Percentiles rank a stretch among this genome's conserved stretches.
Evolutionary conservation across 2,113 vertebrate species (phyloP).

Genomic region (Dicaeum eximium): DNA sequence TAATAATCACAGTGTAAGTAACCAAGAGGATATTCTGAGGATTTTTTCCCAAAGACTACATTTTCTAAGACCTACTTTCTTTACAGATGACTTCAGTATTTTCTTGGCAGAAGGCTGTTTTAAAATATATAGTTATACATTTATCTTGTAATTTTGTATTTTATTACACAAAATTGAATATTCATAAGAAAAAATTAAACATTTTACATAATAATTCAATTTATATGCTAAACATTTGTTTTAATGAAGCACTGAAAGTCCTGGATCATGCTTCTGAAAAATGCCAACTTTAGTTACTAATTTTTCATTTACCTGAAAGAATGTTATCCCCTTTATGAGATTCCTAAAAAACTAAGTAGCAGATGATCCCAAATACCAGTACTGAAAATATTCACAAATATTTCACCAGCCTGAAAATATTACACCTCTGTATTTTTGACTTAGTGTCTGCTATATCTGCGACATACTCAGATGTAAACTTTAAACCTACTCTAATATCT

Average conservation of each 20-base stretch:
- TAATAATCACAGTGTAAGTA: neutral
- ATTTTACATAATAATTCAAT: neutral
- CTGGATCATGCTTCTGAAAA: neutral
- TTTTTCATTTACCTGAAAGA: neutral
- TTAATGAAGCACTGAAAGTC: neutral
- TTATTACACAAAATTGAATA: neutral
- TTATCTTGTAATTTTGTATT: neutral
- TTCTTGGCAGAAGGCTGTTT: neutral
- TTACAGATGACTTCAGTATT: neutral
- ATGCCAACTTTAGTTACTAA: neutral
- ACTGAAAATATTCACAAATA: too few species aligned
- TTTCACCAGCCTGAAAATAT: neutral
- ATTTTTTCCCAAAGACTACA: neutral
- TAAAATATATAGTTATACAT: neutral
- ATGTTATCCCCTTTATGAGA: neutral
- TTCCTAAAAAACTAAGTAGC: neutral
- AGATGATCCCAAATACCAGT: neutral
- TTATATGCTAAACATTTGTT: neutral
- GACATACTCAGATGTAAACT: neutral
- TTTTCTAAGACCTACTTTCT: neutral
- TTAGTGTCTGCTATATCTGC: neutral
- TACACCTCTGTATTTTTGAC: neutral
- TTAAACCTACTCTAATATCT: slow-evolving; percentile 55
- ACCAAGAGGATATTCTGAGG: neutral
- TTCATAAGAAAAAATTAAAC: neutral